phyloP scores from a whole-genome alignment of 2,888 invertebrate species.

The Idaea aversata region DNA sequence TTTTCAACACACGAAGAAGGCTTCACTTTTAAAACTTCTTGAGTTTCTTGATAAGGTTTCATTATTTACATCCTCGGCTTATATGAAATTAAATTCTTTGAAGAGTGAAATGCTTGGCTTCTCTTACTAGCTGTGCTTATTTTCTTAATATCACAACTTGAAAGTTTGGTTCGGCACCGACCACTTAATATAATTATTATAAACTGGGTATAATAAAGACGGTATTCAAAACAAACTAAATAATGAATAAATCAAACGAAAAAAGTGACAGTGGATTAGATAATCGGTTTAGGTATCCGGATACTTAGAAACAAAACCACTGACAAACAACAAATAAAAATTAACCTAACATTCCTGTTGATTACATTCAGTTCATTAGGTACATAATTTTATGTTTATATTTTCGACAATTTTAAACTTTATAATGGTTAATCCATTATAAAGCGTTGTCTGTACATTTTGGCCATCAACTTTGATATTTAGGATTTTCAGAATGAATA shows the following conservation, averaged over 20 bases:
- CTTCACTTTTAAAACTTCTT: conserved; percentile 13
- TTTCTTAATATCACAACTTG: too few relatives aligned
- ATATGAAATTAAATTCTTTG: conserved; percentile 15
- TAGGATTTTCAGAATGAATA: conserved; percentile 14
- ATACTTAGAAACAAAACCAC: neutral
- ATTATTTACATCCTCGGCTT: conserved; percentile 12
- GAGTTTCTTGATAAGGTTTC: conserved; percentile 13
- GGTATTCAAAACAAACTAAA: too few relatives aligned
- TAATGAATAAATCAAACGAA: too few relatives aligned
- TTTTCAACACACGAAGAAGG: conserved; percentile 1
- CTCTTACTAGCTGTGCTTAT: too few relatives aligned
- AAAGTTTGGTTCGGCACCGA: too few relatives aligned
- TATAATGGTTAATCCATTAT: conserved; percentile 15
- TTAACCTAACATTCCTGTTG: neutral
- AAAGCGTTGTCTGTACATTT: conserved; percentile 16
- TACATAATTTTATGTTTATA: conserved; percentile 11
- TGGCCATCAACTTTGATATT: conserved; percentile 15
- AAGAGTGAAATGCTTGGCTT: conserved; percentile 2
- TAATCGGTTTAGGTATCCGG: neutral
- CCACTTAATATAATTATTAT: too few relatives aligned
- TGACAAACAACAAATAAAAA: neutral
- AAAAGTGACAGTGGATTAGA: too few relatives aligned
- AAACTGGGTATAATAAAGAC: too few relatives aligned
- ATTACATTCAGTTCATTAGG: conserved; percentile 12
- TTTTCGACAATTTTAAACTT: conserved; percentile 18